Percentiles rank a stretch among this genome's conserved stretches.
These are phyloP conservation scores for Eutolmus rufibarbis DNA, from an alignment of 2,888 invertebrate species.

Conservation along the genomic window DNA sequence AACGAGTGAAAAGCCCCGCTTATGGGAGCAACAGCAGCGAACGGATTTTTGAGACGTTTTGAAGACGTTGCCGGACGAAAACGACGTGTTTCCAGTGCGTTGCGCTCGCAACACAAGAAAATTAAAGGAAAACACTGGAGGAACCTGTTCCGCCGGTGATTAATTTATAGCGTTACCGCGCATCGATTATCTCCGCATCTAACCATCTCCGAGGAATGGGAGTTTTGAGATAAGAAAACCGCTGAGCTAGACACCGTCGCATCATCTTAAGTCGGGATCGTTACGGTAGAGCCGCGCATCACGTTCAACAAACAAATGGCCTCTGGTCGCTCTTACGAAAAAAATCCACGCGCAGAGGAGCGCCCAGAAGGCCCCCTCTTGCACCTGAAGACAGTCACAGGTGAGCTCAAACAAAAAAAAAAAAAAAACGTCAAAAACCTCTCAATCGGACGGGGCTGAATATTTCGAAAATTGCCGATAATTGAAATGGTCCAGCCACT, in stretches of 20 bases:
- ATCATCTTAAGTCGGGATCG: background rate
- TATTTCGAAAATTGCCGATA: slow-evolving; percentile 28
- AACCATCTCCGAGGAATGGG: background rate
- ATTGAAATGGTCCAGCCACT: slow-evolving; percentile 24
- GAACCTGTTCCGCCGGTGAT: slow-evolving; percentile 28
- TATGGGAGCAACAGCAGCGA: background rate
- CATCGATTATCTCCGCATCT: slow-evolving; percentile 34
- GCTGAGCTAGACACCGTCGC: slow-evolving; percentile 6
- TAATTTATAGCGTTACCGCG: slow-evolving; percentile 36
- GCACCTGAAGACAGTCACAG: background rate
- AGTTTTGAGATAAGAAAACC: slow-evolving; percentile 23
- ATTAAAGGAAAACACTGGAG: background rate
- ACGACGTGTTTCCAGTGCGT: background rate
- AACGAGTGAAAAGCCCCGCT: background rate
- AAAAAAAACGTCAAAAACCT: background rate
- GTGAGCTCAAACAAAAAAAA: background rate
- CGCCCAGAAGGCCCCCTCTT: background rate
- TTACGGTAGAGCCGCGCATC: background rate
- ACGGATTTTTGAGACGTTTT: background rate
- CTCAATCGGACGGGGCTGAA: background rate
- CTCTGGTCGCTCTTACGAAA: background rate
- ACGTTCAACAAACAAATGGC: slow-evolving; percentile 19
- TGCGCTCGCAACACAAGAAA: background rate
- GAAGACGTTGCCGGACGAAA: background rate
- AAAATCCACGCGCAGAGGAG: background rate